Evolutionary conservation across 2,113 vertebrate genomes (phyloP), one percentile per base, ranked within the genome.

Genomic region (Corythoichthys intestinalis): DNA sequence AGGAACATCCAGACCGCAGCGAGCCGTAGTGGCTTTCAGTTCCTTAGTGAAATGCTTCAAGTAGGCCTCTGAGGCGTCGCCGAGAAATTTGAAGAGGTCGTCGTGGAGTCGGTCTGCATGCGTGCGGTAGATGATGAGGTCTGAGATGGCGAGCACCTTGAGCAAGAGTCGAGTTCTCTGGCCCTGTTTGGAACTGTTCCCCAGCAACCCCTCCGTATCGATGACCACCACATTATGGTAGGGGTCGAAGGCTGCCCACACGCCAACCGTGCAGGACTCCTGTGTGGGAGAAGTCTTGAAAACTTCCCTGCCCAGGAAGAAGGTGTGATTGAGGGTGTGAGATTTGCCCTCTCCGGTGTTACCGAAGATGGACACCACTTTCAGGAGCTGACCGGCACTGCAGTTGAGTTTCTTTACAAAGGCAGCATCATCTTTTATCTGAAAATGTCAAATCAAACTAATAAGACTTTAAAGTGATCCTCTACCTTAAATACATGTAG

Each of bases 331-430:
- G 70, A 99, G 93, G 53, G 97, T 99, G 86, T 99, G 96, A 71
- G 97, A 99, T 87, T 99, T 99, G 48, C 97, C 97, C 86, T 99
- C 97, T 52, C 97, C 97, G 0, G 97, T 99, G 89, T 99, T 99
- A 72, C 97, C 97, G 86, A 99, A 98, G 89, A 99, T 96, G 79
- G 97, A 98, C 83, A 99, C 95, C 84, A 99, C 97, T 85, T 99
- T 99, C 83, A 99, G 88, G 69, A 97, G 92, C 74, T 97, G 95
- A 20, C 97, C 95, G 4, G 95, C 92, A 48, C 84, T 88, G 80
- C 96, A 98, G 87, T 92, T 88, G 71, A 99, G 91, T 73, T 92
- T 94, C 86, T 92, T 94, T 77, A 98, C 87, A 71, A 99, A 98
- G 2, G 93, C 94, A 35, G 94, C 90, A 83, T 98, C 97, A 75